Conservation (phyloP, 2,888 invertebrate species). For the Microplitis manilae region DNA sequence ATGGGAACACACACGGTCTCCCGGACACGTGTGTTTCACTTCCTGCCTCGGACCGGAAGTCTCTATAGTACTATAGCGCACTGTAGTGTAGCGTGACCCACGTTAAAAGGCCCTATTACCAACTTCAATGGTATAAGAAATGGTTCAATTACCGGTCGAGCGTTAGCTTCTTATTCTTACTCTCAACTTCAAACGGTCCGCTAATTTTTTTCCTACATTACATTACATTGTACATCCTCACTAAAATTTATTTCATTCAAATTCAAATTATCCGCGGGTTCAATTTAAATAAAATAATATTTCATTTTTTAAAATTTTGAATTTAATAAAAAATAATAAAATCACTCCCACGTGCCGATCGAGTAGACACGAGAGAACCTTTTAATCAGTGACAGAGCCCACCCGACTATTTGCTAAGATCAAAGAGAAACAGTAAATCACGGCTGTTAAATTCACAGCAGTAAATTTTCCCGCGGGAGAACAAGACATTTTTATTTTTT, state of each 20-base stretch:
- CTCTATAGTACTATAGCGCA: conserved; percentile 68
- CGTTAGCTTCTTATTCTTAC: conserved; percentile 21
- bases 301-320: neutral
- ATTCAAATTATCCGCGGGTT: too few species aligned
- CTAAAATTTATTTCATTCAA: too few species aligned
- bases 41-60: conserved; percentile 69
- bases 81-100: conserved; percentile 66
- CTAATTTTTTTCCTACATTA: neutral
- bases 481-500: conserved; percentile 20
- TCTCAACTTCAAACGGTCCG: conserved; percentile 11
- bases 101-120: conserved; percentile 66
- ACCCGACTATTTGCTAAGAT: conserved; percentile 47
- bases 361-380: conserved; percentile 12
- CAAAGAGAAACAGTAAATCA: conserved; percentile 50
- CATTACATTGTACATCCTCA: neutral
- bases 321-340: conserved; percentile 11
- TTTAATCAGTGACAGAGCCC: conserved; percentile 34
- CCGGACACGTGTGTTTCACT: conserved; percentile 69
- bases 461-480: conserved; percentile 40
- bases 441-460: conserved; percentile 47
- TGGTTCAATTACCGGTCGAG: conserved; percentile 61
- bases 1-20: conserved; percentile 62
- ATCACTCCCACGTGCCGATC: neutral
- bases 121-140: conserved; percentile 60
- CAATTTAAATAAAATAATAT: neutral